Evolutionary conservation across 2,888 invertebrate species (phyloP).

Genomic region (Drosophila nr. medialis): DNA sequence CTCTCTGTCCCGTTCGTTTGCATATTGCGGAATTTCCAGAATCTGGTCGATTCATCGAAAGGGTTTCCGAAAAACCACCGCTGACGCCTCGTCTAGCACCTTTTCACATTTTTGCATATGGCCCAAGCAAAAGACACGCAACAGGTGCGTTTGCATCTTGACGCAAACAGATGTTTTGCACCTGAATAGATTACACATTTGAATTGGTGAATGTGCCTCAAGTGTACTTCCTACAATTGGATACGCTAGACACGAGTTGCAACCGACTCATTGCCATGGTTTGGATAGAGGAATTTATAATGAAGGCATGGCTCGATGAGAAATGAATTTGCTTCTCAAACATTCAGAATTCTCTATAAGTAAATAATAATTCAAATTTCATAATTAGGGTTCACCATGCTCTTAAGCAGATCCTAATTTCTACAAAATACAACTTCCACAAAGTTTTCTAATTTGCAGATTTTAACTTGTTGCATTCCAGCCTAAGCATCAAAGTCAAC

Average conservation of each 20-base stretch:
- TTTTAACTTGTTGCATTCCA: not conserved
- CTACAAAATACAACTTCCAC: not conserved
- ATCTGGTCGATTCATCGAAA: conserved; percentile 70
- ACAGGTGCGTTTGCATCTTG: conserved; percentile 40
- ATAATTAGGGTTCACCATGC: too few relatives aligned
- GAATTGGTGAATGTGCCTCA: not conserved
- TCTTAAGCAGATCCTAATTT: not conserved
- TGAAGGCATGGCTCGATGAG: fast-evolving
- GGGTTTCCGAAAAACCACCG: conserved; percentile 50
- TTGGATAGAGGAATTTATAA: not conserved
- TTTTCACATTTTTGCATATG: conserved; percentile 40
- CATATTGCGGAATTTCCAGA: conserved; percentile 77
- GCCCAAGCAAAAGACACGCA: conserved; percentile 27
- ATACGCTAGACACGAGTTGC: conserved; percentile 11
- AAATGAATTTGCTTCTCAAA: not conserved
- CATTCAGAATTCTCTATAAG: not conserved
- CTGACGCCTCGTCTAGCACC: conserved; percentile 43
- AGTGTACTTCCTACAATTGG: conserved; percentile 25
- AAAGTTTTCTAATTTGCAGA: not conserved
- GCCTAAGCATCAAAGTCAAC: not conserved
- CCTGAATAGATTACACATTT: conserved; percentile 21
- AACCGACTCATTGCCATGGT: not conserved
- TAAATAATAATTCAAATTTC: not conserved
- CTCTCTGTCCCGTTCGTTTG: conserved; percentile 16
- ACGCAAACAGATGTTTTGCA: conserved; percentile 22